Evolutionary conservation across 2,888 invertebrate genomes (phyloP).

Genomic region (Phlogophora meticulosa): DNA sequence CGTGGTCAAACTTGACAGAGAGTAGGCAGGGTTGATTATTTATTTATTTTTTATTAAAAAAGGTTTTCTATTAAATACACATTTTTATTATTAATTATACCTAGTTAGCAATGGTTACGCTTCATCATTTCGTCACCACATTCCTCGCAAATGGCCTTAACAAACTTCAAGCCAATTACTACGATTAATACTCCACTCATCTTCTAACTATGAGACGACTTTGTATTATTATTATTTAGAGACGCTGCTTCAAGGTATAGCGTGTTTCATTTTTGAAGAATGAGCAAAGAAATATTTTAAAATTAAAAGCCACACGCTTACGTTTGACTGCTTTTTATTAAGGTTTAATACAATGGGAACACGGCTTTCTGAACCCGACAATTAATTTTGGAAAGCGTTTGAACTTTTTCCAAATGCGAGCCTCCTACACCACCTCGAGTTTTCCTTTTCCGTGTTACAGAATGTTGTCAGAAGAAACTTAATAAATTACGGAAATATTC

Average conservation of each 20-base stretch:
- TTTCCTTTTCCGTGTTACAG: background rate
- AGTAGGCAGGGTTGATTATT: background rate
- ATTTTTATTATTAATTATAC: background rate
- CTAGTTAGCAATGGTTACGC: background rate
- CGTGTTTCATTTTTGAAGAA: conserved; percentile 10
- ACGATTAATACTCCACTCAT: conserved; percentile 18
- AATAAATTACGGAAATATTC: conserved; percentile 5
- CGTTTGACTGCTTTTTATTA: conserved; percentile 35
- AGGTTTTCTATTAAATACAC: background rate
- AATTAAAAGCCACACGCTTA: conserved; percentile 21
- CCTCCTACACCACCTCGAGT: conserved; percentile 1
- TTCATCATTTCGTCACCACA: conserved; percentile 13
- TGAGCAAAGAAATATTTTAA: conserved; percentile 9
- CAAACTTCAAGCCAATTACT: conserved; percentile 28
- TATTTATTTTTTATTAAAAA: background rate
- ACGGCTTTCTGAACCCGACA: conserved; percentile 26
- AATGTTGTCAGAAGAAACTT: conserved; percentile 26
- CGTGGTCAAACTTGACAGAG: background rate
- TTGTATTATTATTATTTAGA: conserved; percentile 17
- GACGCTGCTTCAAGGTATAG: background rate
- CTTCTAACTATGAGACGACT: conserved; percentile 5
- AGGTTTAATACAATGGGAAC: conserved; percentile 32
- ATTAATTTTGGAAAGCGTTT: conserved; percentile 47
- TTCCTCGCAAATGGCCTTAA: conserved; percentile 32
- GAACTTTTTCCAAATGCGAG: conserved; percentile 31